Conservation (phyloP, 2,797 vertebrate species). For the Dromococcyx pavoninus region DNA sequence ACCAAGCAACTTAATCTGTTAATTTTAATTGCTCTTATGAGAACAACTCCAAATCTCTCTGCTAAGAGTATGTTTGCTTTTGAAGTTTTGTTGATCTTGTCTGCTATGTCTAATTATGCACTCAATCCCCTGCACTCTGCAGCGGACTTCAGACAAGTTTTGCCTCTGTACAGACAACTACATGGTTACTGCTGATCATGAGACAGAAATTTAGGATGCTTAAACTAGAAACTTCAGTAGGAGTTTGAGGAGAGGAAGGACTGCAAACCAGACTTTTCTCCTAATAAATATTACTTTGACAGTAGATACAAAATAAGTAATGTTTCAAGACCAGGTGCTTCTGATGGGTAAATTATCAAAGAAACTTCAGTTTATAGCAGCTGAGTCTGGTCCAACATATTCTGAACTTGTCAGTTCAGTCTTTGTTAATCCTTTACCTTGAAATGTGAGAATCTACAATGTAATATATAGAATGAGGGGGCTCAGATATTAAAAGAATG, state of each 20-base stretch:
- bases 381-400: background rate
- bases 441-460: background rate
- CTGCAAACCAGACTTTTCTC: background rate
- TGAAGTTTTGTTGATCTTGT: background rate
- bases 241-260: background rate
- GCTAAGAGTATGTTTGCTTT: background rate
- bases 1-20: background rate
- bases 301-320: background rate
- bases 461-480: background rate
- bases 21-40: background rate
- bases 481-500: background rate
- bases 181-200: background rate
- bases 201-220: background rate
- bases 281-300: background rate
- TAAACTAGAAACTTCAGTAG: background rate
- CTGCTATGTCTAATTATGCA: background rate
- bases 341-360: background rate
- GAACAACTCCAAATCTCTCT: background rate
- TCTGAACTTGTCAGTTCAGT: background rate
- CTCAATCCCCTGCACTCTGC: accelerated
- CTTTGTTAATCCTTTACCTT: background rate
- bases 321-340: background rate
- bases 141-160: background rate
- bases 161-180: background rate
- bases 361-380: background rate